Evolutionary conservation across 2,888 invertebrate genomes (phyloP).

Genomic region (Syrista parreyssii): DNA sequence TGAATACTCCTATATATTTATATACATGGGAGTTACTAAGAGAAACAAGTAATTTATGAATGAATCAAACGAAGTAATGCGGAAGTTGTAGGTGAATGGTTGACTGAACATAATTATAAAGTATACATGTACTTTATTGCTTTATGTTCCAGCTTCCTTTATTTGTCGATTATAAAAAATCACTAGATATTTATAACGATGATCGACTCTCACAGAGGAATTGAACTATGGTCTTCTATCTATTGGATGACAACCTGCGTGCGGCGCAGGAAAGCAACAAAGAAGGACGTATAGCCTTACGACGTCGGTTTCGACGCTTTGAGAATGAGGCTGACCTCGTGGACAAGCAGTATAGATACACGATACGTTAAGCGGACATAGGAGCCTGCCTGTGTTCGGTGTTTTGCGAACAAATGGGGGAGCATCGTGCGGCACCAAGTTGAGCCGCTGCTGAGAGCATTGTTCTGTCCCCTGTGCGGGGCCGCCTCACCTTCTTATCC

Average conservation of each 20-base stretch:
- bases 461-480: conserved; percentile 47
- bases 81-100: neutral
- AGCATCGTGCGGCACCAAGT: conserved; percentile 53
- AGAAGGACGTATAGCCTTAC: neutral
- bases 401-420: conserved; percentile 64
- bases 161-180: neutral
- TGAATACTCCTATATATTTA: neutral
- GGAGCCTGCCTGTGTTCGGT: conserved; percentile 53
- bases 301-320: neutral
- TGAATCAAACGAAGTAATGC: neutral
- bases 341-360: conserved; percentile 19
- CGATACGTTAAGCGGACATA: conserved; percentile 41
- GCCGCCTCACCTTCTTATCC: conserved; percentile 19
- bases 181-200: neutral
- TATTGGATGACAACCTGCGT: neutral
- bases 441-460: conserved; percentile 52
- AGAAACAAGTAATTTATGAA: neutral
- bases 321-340: neutral
- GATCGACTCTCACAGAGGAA: neutral
- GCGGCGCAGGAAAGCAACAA: neutral
- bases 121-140: neutral
- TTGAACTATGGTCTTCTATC: neutral
- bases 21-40: neutral
- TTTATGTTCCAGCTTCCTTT: neutral
- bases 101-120: neutral